These are phyloP conservation scores for Drosophila subobscura DNA, from an alignment of 1,140 invertebrate species.

Conservation along the genomic window DNA sequence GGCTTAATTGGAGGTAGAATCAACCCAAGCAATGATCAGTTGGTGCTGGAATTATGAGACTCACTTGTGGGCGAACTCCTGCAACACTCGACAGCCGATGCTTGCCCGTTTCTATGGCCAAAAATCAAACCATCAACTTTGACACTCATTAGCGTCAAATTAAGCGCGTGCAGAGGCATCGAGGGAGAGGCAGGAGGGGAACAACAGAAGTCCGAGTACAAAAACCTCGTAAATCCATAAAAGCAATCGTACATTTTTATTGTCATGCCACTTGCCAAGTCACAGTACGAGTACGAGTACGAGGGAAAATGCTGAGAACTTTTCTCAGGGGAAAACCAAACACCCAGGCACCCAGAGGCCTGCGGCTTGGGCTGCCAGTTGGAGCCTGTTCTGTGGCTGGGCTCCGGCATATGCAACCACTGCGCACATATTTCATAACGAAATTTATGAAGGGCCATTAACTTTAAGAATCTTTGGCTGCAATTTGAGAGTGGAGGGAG, in stretches of 20 bases:
- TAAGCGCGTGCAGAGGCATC: conserved; percentile 50
- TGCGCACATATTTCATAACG: conserved; percentile 80
- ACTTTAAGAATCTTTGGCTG: conserved; percentile 79
- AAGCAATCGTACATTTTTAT: conserved; percentile 82
- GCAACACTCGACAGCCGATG: neutral
- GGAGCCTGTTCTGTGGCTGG: conserved; percentile 16
- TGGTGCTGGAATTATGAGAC: no score
- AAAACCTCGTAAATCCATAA: conserved; percentile 79
- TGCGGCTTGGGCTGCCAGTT: conserved; percentile 46
- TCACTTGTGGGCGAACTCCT: conserved; percentile 1
- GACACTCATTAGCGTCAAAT: conserved; percentile 80
- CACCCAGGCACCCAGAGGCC: conserved; percentile 13
- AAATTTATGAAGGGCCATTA: conserved; percentile 82
- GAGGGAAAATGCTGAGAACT: conserved; percentile 70
- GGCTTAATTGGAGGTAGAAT: conserved; percentile 49
- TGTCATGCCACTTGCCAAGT: conserved; percentile 74
- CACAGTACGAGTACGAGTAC: conserved; percentile 13
- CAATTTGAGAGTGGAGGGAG: conserved; percentile 60
- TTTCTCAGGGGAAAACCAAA: conserved; percentile 75
- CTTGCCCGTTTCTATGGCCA: conserved; percentile 41
- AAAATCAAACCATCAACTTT: conserved; percentile 78
- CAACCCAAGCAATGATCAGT: conserved; percentile 7
- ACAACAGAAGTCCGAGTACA: conserved; percentile 42
- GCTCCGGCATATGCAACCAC: conserved; percentile 68
- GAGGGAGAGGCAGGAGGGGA: neutral